Evolutionary conservation across 2,113 vertebrate species (phyloP), one percentile per base, ranked within the genome.

Genomic region (Xenus cinereus): DNA sequence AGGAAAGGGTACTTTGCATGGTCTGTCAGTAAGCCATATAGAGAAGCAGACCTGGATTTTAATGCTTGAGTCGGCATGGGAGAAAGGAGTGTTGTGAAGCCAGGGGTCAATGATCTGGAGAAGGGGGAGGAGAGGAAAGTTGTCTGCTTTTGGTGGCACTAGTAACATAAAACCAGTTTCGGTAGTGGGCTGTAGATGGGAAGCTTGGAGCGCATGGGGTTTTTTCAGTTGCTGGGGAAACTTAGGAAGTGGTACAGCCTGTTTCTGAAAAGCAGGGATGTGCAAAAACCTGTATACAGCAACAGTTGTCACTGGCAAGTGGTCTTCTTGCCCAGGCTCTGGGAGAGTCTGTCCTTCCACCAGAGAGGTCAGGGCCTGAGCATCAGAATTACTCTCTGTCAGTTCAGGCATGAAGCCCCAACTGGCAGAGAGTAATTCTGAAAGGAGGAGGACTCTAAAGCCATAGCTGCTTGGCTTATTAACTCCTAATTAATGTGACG

Each of bases 121-220:
- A 81, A 84, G 18, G 2, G 23, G 14, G 15, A 57, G 26, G 8
- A 53, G 17, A 62, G 35, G 26, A 60, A 51, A 53, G 30, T 13
- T 12, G 4, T 26, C 4, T n/a, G 43, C 23, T 37, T 75, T 75
- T 43, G 21, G 22, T 91, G 33, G 26, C 46, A 27, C 26, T 33
- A 27, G 28, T 0, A 2, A 2, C 6, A 12, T 84, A 14, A 2
- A 33, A 2, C 41, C 7, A 7, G 18, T 56, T 60, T 15, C 1
- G 3, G 26, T 48, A 68, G 0, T 45, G 26, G 59, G 12, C 56
- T 86, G 51, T 56, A 59, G 20, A 14, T 66, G 37, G 16, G 54
- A 77, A 60, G 15, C 62, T 66, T 35, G 62, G 82, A 35, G 22
- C 1, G 0, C 27, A 12, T 64, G 8, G 6, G 1, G 1, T 57